Conservation (phyloP, 2,113 vertebrate genomes). For the Neolamprologus sp. region DNA sequence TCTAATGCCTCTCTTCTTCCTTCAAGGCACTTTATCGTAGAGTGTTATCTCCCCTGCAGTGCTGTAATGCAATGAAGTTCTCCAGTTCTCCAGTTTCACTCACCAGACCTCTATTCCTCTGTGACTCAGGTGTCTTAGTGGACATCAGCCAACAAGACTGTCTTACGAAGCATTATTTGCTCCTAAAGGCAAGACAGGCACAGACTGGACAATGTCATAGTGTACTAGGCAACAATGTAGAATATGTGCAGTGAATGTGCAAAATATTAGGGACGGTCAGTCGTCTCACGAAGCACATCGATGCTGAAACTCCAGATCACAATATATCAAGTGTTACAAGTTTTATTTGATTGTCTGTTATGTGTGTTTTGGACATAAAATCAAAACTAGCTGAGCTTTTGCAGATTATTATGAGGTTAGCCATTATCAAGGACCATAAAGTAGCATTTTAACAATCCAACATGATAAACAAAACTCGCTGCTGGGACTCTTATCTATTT, state of each 20-base stretch:
- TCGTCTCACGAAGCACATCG: not conserved
- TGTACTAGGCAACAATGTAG: not conserved
- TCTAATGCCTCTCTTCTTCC: constrained; percentile 41
- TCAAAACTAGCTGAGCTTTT: not conserved
- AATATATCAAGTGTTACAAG: not conserved
- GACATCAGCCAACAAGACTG: constrained; percentile 21
- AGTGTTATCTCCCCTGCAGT: constrained; percentile 34
- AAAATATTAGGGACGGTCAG: not conserved
- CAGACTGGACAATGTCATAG: not conserved
- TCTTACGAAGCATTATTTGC: not conserved
- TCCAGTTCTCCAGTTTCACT: constrained; percentile 55
- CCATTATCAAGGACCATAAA: not conserved
- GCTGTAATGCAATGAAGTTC: constrained; percentile 41
- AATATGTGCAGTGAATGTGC: not conserved
- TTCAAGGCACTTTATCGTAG: constrained; percentile 7
- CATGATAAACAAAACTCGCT: not conserved
- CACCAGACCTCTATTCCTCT: constrained; percentile 35
- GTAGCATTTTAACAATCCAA: constrained; percentile 1
- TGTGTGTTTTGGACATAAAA: not conserved
- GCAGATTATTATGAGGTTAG: not conserved
- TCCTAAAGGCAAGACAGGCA: not conserved
- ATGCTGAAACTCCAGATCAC: not conserved
- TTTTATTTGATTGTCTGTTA: not conserved
- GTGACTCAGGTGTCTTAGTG: constrained; percentile 58
- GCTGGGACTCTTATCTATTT: constrained; percentile 18